Evolutionary conservation across 2,113 vertebrate genomes (phyloP).

Genomic region (Alouatta palliata): DNA sequence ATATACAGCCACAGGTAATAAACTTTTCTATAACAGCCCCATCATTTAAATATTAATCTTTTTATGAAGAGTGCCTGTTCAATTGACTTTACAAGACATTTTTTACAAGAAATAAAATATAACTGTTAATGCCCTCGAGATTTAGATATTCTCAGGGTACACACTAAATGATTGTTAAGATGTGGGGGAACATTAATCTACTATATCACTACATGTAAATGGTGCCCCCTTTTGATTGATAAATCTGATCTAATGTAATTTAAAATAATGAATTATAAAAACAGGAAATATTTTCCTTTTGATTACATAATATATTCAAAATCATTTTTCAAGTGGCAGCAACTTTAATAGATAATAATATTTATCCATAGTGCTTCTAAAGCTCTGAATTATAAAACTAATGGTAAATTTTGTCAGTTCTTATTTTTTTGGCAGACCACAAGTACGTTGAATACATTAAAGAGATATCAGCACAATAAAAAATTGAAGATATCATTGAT

Average conservation of each 20-base stretch:
- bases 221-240: not conserved
- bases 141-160: not conserved
- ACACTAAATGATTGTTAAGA: not conserved
- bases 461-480: not conserved
- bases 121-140: not conserved
- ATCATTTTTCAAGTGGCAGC: not conserved
- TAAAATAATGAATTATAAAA: constrained; percentile 3
- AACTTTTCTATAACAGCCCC: not conserved
- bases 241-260: not conserved
- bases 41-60: constrained; percentile 1
- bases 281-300: not conserved
- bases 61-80: not conserved
- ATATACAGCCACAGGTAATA: not conserved
- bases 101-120: constrained; percentile 9
- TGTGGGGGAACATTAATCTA: not conserved
- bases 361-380: not conserved
- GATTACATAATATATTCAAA: not conserved
- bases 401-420: not conserved
- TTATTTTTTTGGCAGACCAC: not conserved
- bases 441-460: not conserved
- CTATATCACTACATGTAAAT: not conserved
- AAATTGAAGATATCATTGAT: not conserved
- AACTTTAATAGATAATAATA: not conserved
- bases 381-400: not conserved
- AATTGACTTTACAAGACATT: not conserved